Evolutionary conservation across 2,888 invertebrate species (phyloP).

Genomic region (Rotaria socialis): DNA sequence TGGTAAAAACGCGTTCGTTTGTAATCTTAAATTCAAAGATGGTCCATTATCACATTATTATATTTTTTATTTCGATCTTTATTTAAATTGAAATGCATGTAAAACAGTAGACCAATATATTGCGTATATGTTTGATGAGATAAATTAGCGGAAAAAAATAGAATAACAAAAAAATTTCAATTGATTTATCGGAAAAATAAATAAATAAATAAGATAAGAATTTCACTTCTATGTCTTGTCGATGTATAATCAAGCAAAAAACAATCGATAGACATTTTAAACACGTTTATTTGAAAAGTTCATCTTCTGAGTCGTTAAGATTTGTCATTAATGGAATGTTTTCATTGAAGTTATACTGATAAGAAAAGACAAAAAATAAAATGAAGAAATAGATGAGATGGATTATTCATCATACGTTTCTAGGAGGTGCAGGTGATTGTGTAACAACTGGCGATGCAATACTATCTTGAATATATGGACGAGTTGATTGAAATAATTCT

Average conservation of each 20-base stretch:
- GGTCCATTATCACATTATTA: neutral
- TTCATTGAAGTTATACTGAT: neutral
- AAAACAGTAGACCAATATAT: neutral
- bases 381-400: neutral
- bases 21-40: too few relatives aligned
- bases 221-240: neutral
- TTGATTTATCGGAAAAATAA: neutral
- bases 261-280: neutral
- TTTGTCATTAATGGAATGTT: conserved; percentile 8
- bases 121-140: neutral
- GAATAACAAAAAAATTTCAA: neutral
- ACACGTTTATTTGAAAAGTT: neutral
- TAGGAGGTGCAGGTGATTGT: neutral
- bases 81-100: neutral
- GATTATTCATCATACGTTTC: neutral
- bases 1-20: too few relatives aligned
- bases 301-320: neutral
- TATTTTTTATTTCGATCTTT: neutral
- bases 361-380: neutral
- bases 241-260: neutral
- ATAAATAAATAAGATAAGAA: neutral
- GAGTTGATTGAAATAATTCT: neutral
- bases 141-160: neutral
- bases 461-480: neutral
- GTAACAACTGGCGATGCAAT: neutral